Percentiles rank a stretch among this genome's conserved stretches.
These are phyloP conservation scores for Auanema sp. DNA, from an alignment of 2,888 invertebrate species.

Conservation along the genomic window DNA sequence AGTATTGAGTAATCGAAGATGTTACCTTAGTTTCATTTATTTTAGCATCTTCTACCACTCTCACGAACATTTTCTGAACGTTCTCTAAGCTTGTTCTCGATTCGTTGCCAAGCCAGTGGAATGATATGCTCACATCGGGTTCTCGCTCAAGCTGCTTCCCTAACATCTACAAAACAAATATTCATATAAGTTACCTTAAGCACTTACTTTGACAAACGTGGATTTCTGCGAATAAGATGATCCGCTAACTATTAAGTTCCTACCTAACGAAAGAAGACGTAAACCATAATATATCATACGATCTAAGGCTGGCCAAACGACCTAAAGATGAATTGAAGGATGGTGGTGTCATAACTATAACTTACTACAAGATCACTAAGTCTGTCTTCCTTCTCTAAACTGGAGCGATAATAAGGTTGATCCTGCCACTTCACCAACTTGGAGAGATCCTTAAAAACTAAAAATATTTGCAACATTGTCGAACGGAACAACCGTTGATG, in stretches of 20 bases:
- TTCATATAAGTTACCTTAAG: slow-evolving; percentile 13
- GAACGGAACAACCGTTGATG: too few relatives aligned
- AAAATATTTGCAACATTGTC: too few relatives aligned
- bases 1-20: neutral
- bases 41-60: slow-evolving; percentile 21
- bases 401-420: slow-evolving; percentile 40
- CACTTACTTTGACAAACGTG: slow-evolving; percentile 42
- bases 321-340: slow-evolving; percentile 18
- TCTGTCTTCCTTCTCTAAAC: slow-evolving; percentile 40
- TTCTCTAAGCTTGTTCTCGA: slow-evolving; percentile 39
- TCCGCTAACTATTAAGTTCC: slow-evolving; percentile 48
- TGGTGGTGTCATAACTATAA: neutral
- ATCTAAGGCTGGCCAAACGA: slow-evolving; percentile 45
- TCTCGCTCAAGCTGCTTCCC: slow-evolving; percentile 11
- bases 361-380: slow-evolving; percentile 38
- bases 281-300: slow-evolving; percentile 44
- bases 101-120: slow-evolving; percentile 39
- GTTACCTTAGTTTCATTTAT: slow-evolving; percentile 6
- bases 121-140: neutral
- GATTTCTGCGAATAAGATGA: slow-evolving; percentile 48
- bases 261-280: slow-evolving; percentile 30
- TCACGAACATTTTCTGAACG: slow-evolving; percentile 44
- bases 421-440: slow-evolving; percentile 34
- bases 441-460: slow-evolving; percentile 5
- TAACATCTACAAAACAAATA: slow-evolving; percentile 7